These are phyloP conservation scores for Galeruca laticollis DNA, from an alignment of 2,888 invertebrate species.

Conservation along the genomic window DNA sequence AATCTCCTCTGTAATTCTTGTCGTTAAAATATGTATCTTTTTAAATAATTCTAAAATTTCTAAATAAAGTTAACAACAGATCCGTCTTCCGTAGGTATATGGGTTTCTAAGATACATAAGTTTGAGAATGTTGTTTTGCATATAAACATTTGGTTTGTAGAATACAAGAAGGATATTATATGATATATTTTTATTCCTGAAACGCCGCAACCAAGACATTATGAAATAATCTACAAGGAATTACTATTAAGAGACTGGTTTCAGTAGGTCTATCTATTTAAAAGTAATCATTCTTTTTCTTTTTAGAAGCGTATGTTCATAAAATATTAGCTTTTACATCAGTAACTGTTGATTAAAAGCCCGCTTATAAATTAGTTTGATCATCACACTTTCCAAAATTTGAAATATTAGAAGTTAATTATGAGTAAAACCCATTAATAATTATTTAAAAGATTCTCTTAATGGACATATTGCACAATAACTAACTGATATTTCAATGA, in stretches of 20 bases:
- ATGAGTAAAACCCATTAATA: no score
- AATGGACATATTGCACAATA: no score
- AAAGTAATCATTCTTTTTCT: no score
- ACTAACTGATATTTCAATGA: no score
- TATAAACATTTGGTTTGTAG: neutral
- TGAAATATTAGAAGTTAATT: no score
- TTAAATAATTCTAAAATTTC: neutral
- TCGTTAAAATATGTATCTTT: neutral
- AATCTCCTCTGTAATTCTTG: no score
- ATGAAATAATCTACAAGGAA: neutral
- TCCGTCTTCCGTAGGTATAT: neutral
- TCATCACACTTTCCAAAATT: no score
- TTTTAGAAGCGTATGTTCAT: neutral
- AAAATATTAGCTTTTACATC: neutral
- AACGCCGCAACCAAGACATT: neutral
- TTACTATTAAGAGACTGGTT: constrained; percentile 1
- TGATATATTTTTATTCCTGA: neutral
- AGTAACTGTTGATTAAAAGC: neutral
- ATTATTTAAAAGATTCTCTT: no score
- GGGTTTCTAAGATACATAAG: no score
- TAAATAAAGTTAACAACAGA: neutral
- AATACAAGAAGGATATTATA: neutral
- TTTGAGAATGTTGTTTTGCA: no score
- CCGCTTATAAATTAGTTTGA: no score
- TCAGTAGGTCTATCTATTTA: neutral